Evolutionary conservation across 2,888 invertebrate genomes (phyloP).

Genomic region (Aporophyla lueneburgensis): DNA sequence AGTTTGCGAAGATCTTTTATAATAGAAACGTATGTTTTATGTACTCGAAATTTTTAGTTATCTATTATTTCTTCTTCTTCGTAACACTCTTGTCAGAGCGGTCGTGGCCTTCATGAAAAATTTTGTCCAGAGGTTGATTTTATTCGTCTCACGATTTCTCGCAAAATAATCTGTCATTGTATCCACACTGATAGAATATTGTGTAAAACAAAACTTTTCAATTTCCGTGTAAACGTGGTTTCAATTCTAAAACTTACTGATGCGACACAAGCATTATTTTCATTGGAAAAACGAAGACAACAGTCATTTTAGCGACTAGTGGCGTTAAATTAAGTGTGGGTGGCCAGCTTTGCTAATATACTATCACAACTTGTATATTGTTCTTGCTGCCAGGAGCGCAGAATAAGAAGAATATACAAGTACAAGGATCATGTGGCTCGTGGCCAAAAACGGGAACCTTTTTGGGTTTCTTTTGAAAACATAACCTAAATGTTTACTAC

Average conservation of each 20-base stretch:
- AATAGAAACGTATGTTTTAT: too few species aligned
- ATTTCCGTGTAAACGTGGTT: constrained; percentile 1
- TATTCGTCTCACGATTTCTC: too few species aligned
- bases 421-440: background rate
- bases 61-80: too few species aligned
- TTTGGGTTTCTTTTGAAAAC: background rate
- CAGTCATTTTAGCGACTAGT: background rate
- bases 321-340: background rate
- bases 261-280: constrained; percentile 20
- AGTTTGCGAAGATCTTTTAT: background rate
- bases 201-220: background rate
- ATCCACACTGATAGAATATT: too few species aligned
- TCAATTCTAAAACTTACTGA: constrained; percentile 2
- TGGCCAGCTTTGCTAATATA: background rate
- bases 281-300: constrained; percentile 36
- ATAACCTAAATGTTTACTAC: background rate
- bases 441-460: too few species aligned
- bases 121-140: too few species aligned
- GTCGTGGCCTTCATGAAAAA: too few species aligned
- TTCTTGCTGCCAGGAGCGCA: background rate
- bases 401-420: background rate
- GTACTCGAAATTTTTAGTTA: background rate
- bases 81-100: too few species aligned
- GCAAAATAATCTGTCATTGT: too few species aligned
- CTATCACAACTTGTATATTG: background rate